Evolutionary conservation across 2,113 vertebrate species (phyloP).

Genomic region (Chloropsis hardwickii): DNA sequence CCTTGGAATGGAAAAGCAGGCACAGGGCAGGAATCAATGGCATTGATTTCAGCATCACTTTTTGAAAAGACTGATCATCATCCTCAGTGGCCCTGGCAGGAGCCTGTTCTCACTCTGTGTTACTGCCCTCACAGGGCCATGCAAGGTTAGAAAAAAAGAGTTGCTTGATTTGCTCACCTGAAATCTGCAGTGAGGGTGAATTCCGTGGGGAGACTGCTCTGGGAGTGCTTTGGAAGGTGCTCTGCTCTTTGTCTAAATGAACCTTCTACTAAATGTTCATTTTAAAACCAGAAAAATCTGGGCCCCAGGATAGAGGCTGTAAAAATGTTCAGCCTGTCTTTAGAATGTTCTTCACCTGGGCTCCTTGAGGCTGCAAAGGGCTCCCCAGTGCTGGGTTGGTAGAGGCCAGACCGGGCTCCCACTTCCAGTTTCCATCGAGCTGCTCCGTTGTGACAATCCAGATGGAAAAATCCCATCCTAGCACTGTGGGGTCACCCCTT

Average conservation of each 20-base stretch:
- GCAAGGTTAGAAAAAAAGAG: not conserved
- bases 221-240: not conserved
- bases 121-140: not conserved
- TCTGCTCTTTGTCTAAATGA: accelerated
- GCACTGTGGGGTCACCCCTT: not conserved
- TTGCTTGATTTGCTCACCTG: not conserved
- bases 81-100: conserved; percentile 3
- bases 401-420: not conserved
- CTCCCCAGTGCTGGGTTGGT: not conserved
- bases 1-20: conserved; percentile 42
- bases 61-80: conserved; percentile 60
- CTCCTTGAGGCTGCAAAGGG: not conserved
- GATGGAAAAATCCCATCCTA: accelerated
- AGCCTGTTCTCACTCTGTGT: conserved; percentile 9
- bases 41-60: conserved; percentile 55
- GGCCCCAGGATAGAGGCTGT: not conserved
- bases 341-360: not conserved
- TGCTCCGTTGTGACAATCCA: not conserved
- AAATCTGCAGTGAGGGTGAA: not conserved
- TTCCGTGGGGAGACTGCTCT: not conserved
- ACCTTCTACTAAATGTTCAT: not conserved
- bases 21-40: conserved; percentile 53
- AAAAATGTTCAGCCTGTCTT: not conserved
- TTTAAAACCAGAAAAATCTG: not conserved
- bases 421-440: not conserved